Base-by-base conservation (phyloP, 2,113 vertebrate genomes). In the Thalassoma bifasciatum region DNA sequence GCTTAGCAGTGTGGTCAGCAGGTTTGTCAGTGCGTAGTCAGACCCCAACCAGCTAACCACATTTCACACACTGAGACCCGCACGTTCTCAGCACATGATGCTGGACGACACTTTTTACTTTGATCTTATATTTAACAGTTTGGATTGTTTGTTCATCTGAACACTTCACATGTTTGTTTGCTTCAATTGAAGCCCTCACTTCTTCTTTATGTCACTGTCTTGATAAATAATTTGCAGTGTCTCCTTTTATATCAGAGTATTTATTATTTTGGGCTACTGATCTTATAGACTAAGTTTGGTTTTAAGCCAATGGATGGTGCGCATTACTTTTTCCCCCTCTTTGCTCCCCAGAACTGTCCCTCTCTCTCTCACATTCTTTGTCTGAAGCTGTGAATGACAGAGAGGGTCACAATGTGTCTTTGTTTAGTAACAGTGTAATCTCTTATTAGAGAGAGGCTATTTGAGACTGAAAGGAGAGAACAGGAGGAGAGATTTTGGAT, bases 1-100 rank as follows among this genome's bases (percentile, higher is more conserved):
- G 75, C 67, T 51, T 76, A 42, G 76, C 68, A 58, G 67, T 81
- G 58, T 75, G 24, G 87, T 89, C 88, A 88, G 90, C 88, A 81
- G 50, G 52, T 69, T 88, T 42, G 86, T 73, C 65, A 80, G 69
- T 56, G 19, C 6, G 9, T 77, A 40, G 67, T 90, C 81, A 81
- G 79, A 76, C 72, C 83, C 74, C 66, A 78, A 75, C 79, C 68
- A 77, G 74, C 71, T 66, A 84, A 77, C 81, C 83, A 81, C 79
- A 73, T 86, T 84, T 79, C 66, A 69, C 42, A 38, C 65, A 50
- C 86, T 22, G 21, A 37, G 65, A 75, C 64, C 65, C 72, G 3
- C 78, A 19, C 24, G 12, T 64, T 86, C 82, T 67, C 87, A 74
- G 21, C 81, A 76, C 74, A 2, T 26, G 40, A 51, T 44, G 72